Base-by-base conservation (phyloP, 1,140 invertebrate genomes). In the Pseudomyrmex cubaensis region DNA sequence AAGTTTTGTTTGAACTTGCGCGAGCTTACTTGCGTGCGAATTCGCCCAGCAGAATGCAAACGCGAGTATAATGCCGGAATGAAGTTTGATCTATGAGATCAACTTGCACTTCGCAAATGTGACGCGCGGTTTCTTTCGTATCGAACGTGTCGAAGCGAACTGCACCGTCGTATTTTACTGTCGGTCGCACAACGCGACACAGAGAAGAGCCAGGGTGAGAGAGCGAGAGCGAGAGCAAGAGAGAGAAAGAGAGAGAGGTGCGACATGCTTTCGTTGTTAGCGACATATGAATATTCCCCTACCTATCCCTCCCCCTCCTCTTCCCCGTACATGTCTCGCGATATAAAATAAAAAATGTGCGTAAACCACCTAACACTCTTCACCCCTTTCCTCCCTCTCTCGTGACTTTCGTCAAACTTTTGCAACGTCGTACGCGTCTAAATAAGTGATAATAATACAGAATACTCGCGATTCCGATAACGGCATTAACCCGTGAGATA, bases 161-260 rank as follows among this genome's bases (percentile, higher is more conserved):
- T 25, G 20, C 17, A 69, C 48, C 52, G 66, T 69, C 66, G 20
- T 48, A 54, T 69, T 25, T 69, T 54, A 54, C 66, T 35, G 61
- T 61, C 57, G 57, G 12, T 4, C 57, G 9, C 35, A 35, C 35
- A 35, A 35, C 50, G 50, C 50, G 12, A 52, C 12, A 52, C 10
- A 52, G 12, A 52, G 50, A 52, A 13, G 35, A 35, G 35, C 35
- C 35, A 20, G 35, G 35, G 25, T 1, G 25, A 25, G n/a, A 64
- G 62, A 15, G 25, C 25, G 25, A 25, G 25, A 35, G 35, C 4
- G 35, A 35, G 35, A 35, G 35, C 35, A 7, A 35, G 35, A 35
- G 35, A 35, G 35, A 35, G 35, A 35, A 7, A 35, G 35, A 35
- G 35, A 25, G 63, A 62, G 63, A 25, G 35, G 63, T 17, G 63